Evolutionary conservation across 2,797 vertebrate genomes (phyloP).

Genomic region (Acrossocheilus wenchowensis): DNA sequence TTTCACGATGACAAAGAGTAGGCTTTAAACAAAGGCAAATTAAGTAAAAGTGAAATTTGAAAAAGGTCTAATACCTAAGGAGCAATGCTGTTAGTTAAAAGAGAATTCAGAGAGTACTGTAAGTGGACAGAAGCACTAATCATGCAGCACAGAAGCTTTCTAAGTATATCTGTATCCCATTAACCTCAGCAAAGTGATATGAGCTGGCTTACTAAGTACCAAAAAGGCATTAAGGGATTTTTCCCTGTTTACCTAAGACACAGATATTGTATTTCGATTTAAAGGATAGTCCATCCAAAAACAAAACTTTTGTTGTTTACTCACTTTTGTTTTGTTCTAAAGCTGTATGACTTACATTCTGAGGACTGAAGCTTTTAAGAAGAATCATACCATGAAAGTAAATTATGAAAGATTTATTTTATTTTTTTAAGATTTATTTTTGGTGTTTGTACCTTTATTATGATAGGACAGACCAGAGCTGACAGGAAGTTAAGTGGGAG

Average conservation of each 20-base stretch:
- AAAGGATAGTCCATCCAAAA: not conserved
- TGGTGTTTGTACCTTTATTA: not conserved
- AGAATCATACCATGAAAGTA: not conserved
- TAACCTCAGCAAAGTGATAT: slow-evolving; percentile 67
- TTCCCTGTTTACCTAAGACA: not conserved
- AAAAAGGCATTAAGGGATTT: not conserved
- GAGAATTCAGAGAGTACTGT: slow-evolving; percentile 47
- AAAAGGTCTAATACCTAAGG: slow-evolving; percentile 16
- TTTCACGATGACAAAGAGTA: not conserved
- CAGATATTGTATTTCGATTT: not conserved
- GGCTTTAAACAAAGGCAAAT: not conserved
- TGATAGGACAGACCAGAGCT: not conserved
- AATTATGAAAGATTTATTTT: not conserved
- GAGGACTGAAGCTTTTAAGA: not conserved
- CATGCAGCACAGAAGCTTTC: slow-evolving; percentile 69
- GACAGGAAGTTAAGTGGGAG: not conserved
- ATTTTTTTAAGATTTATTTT: too few relatives aligned
- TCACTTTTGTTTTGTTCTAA: not conserved
- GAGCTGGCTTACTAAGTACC: slow-evolving; percentile 58
- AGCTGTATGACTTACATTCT: not conserved
- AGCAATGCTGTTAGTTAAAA: slow-evolving; percentile 19
- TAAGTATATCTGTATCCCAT: slow-evolving; percentile 69
- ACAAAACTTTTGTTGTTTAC: not conserved
- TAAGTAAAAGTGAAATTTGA: not conserved
- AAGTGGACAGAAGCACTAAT: slow-evolving; percentile 61